These are phyloP conservation scores for Nephila pilipes DNA, from an alignment of 1,140 invertebrate genomes.

Conservation along the genomic window DNA sequence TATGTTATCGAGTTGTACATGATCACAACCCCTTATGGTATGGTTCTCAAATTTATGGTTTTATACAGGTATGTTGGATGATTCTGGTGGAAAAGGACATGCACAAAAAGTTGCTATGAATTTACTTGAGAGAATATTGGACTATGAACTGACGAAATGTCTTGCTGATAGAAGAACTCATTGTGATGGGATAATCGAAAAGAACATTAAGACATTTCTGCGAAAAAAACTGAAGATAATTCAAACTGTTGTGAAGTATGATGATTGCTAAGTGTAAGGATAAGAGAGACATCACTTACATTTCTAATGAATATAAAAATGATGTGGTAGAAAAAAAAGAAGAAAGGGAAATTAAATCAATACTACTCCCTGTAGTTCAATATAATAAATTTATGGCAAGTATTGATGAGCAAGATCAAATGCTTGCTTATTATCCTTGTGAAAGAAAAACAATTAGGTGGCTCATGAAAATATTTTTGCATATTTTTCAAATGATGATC, in stretches of 20 bases:
- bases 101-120: constrained; percentile 33
- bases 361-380: neutral
- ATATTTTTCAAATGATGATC: constrained; percentile 38
- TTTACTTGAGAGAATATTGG: constrained; percentile 28
- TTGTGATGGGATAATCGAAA: constrained; percentile 12
- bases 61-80: constrained; percentile 18
- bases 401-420: constrained; percentile 7
- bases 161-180: constrained; percentile 38
- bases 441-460: constrained; percentile 4
- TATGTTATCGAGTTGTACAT: constrained; percentile 57
- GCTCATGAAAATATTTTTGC: neutral
- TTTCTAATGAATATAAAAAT: constrained; percentile 47
- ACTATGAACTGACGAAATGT: constrained; percentile 30
- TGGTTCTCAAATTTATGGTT: constrained; percentile 34
- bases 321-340: neutral
- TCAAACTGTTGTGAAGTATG: constrained; percentile 7
- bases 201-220: constrained; percentile 25
- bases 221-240: constrained; percentile 31
- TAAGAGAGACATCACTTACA: neutral
- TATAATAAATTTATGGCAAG: constrained; percentile 45
- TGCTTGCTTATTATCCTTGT: neutral
- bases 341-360: neutral
- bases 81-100: constrained; percentile 2
- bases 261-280: constrained; percentile 47
- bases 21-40: neutral